Evolutionary conservation across 92 coral and sea anemone species (phyloP), one percentile per base, ranked within the genome.

Genomic region (Chrysogorgia sp.): DNA sequence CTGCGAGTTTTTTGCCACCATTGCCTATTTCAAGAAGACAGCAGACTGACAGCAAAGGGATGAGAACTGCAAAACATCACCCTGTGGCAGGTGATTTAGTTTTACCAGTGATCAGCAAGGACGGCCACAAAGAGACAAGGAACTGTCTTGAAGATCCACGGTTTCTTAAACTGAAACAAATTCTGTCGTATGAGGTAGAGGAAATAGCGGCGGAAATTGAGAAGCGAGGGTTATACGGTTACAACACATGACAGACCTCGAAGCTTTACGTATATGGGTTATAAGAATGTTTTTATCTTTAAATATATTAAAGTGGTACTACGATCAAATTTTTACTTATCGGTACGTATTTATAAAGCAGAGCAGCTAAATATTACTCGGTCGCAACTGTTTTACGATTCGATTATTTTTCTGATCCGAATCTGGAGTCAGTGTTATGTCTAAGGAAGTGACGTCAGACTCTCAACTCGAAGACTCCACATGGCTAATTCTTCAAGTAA

Each of bases 81-180:
- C n/a, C n/a, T 26, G 2, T 20, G 31, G 29, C 53, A 34, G 24
- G 19, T 37, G 30, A 37, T 20, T 34, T 65, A 17, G 14, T 37
- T 37, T 65, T 65, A 65, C 72, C 72, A 37, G 28, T 26, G 4
- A 65, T 65, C 48, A 20, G 7, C 15, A 2, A 45, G 29, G 30
- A 13, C 8, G 29, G 28, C 48, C 28, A 19, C 1, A 26, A 2
- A 10, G 65, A 59, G 15, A 65, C 19, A 22, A 34, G 24, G 19
- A 65, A 34, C 37, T 65, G 72, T 65, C 10, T 65, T 10, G 32
- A 37, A 37, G 72, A 65, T 23, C 72, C 72, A 35, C 45, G 72
- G 8, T 65, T 65, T 34, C 30, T 34, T 20, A 65, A 33, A 65
- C 17, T 65, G 1, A 24, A 65, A 33, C 30, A 65, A 37, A 37